These are phyloP conservation scores for Hylaeus anthracinus DNA, from an alignment of 1,140 invertebrate species.

Conservation along the genomic window DNA sequence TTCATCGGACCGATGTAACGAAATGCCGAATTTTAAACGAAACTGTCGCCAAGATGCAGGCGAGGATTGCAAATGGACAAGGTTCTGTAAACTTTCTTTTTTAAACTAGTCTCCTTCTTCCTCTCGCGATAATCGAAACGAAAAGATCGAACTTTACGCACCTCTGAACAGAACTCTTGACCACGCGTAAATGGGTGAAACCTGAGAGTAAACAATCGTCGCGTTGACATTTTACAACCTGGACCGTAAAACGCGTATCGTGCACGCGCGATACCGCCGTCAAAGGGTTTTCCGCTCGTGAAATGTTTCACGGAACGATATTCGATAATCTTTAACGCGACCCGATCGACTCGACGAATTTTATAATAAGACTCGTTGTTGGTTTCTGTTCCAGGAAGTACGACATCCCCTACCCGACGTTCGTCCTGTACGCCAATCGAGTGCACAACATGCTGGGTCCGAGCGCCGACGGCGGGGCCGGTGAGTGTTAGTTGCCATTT, in stretches of 20 bases:
- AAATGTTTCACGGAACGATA: background rate
- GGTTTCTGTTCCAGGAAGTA: constrained; percentile 85
- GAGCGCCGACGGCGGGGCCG: constrained; percentile 91
- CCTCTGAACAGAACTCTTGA: too few species aligned
- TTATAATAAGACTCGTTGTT: background rate
- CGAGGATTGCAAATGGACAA: too few species aligned
- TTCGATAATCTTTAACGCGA: constrained; percentile 51
- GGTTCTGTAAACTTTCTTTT: too few species aligned
- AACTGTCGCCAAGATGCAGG: background rate
- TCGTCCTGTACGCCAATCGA: constrained; percentile 95
- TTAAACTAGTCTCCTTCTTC: too few species aligned
- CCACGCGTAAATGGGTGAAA: too few species aligned
- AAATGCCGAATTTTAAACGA: background rate
- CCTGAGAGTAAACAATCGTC: too few species aligned
- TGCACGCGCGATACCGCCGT: background rate
- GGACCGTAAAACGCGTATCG: constrained; percentile 58
- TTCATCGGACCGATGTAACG: constrained; percentile 31
- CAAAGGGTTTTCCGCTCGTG: too few species aligned
- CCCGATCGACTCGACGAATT: constrained; percentile 36
- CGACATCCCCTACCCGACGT: constrained; percentile 96
- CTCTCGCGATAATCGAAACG: too few species aligned
- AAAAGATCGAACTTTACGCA: too few species aligned
- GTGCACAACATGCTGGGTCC: constrained; percentile 96
- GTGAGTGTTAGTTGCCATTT: constrained; percentile 82
- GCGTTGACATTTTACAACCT: constrained; percentile 27